Percentiles rank a stretch among this genome's conserved stretches.
Conservation (phyloP, 2,888 invertebrate species). For the Timema cristinae region DNA sequence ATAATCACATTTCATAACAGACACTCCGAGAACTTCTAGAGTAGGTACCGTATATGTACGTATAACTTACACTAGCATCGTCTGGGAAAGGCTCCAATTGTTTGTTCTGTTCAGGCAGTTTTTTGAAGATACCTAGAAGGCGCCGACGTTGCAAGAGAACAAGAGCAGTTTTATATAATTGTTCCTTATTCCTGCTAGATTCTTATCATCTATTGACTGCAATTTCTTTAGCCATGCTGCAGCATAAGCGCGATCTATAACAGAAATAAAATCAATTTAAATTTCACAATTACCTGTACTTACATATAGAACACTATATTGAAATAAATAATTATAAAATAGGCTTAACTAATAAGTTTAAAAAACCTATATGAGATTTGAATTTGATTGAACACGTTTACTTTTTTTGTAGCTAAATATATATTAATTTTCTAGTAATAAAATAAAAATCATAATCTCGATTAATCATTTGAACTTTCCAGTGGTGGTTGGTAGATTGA, state of each 20-base stretch:
- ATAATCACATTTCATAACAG: no score
- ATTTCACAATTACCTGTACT: neutral
- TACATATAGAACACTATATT: neutral
- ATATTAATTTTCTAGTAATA: no score
- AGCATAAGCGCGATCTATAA: neutral
- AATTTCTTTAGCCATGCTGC: conserved; percentile 10
- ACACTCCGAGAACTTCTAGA: no score
- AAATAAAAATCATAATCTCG: no score
- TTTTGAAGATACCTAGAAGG: neutral
- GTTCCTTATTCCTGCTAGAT: neutral
- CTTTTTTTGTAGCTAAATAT: no score
- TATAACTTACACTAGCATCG: conserved; percentile 1
- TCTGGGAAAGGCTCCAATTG: neutral
- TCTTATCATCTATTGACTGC: neutral
- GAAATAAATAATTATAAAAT: no score
- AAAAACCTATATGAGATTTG: no score
- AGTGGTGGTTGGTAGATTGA: no score
- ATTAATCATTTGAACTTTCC: no score
- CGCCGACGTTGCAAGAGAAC: neutral
- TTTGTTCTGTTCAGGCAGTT: neutral
- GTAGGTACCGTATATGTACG: no score
- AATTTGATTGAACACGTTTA: no score
- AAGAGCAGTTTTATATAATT: conserved; percentile 13
- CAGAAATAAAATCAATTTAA: neutral
- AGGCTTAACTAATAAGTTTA: no score